Evolutionary conservation across 2,888 invertebrate species (phyloP).

Genomic region (Ceratothoa steindachneri): DNA sequence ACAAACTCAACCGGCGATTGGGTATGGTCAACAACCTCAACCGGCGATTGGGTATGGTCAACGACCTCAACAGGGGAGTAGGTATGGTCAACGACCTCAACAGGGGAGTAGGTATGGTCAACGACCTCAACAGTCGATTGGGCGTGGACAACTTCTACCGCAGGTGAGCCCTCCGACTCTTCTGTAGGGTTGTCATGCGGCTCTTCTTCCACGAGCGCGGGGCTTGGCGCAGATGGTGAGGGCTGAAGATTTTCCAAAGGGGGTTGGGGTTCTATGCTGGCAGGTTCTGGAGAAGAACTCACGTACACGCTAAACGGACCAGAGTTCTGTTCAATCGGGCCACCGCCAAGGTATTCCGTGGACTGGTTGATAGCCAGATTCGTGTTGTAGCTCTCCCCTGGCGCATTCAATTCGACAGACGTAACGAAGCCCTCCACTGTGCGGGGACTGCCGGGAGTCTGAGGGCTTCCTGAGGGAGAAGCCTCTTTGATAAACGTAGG

Average conservation of each 20-base stretch:
- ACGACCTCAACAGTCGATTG: slow-evolving; percentile 45
- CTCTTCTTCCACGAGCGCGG: slow-evolving; percentile 12
- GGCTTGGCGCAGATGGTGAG: not conserved
- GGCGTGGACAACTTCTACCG: slow-evolving; percentile 30
- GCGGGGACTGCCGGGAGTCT: slow-evolving; percentile 33
- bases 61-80: not conserved
- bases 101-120: slow-evolving; percentile 29
- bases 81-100: not conserved
- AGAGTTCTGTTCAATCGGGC: slow-evolving; percentile 25
- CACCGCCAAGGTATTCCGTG: slow-evolving; percentile 20
- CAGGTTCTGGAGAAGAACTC: slow-evolving; percentile 44
- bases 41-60: too few species aligned
- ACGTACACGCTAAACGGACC: slow-evolving; percentile 47
- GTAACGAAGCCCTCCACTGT: slow-evolving; percentile 47
- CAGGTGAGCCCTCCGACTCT: not conserved
- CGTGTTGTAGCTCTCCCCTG: slow-evolving; percentile 30
- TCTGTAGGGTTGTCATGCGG: slow-evolving; percentile 15
- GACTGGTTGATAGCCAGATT: slow-evolving; percentile 24
- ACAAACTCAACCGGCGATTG: slow-evolving; percentile 4
- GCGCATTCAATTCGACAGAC: slow-evolving; percentile 42
- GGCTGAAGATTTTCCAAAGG: slow-evolving; percentile 17
- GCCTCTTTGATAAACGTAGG: not conserved
- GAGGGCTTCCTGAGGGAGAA: slow-evolving; percentile 17
- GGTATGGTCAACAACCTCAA: not conserved
- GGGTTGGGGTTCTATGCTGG: slow-evolving; percentile 38